A percentile compares a stretch with the other conserved stretches of the same genome.
Evolutionary conservation across 2,888 invertebrate species (phyloP).

Genomic region (Patella depressa): DNA sequence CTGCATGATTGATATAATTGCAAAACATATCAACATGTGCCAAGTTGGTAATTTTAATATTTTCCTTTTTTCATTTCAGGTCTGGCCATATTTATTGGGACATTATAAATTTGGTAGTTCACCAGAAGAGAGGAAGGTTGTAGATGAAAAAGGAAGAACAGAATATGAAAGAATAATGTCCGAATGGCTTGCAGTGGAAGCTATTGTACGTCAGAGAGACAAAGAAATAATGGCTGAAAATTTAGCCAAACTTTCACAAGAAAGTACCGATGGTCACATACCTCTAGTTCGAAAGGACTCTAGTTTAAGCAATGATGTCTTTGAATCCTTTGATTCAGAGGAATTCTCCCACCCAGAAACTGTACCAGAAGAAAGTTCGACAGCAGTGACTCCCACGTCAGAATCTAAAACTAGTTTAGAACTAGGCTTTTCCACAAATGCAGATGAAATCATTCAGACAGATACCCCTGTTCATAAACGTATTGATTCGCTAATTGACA

Average conservation of each 20-base stretch:
- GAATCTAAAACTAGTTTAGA: slow-evolving; percentile 61
- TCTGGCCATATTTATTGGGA: slow-evolving; percentile 91
- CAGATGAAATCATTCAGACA: slow-evolving; percentile 50
- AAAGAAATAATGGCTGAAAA: slow-evolving; percentile 83
- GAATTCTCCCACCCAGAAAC: slow-evolving; percentile 63
- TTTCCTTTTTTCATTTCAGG: slow-evolving; percentile 67
- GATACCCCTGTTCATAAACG: slow-evolving; percentile 33
- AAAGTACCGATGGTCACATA: slow-evolving; percentile 72
- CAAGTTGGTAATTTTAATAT: background rate
- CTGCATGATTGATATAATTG: too few relatives aligned
- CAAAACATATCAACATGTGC: too few relatives aligned
- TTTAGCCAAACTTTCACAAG: slow-evolving; percentile 86
- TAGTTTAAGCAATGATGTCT: slow-evolving; percentile 73
- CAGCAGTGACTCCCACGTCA: slow-evolving; percentile 60
- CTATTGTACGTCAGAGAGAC: slow-evolving; percentile 79
- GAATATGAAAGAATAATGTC: slow-evolving; percentile 92
- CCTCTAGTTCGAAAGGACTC: slow-evolving; percentile 70
- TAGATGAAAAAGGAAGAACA: slow-evolving; percentile 75
- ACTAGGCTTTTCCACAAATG: slow-evolving; percentile 37
- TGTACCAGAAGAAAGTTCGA: slow-evolving; percentile 62
- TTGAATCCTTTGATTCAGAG: slow-evolving; percentile 69
- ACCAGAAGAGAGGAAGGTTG: slow-evolving; percentile 56
- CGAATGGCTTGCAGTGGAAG: slow-evolving; percentile 95
- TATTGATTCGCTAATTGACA: slow-evolving; percentile 48
- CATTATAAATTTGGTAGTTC: slow-evolving; percentile 84